phyloP scores from a whole-genome alignment of 2,888 invertebrate genomes.

The Glaucopsyche alexis region DNA sequence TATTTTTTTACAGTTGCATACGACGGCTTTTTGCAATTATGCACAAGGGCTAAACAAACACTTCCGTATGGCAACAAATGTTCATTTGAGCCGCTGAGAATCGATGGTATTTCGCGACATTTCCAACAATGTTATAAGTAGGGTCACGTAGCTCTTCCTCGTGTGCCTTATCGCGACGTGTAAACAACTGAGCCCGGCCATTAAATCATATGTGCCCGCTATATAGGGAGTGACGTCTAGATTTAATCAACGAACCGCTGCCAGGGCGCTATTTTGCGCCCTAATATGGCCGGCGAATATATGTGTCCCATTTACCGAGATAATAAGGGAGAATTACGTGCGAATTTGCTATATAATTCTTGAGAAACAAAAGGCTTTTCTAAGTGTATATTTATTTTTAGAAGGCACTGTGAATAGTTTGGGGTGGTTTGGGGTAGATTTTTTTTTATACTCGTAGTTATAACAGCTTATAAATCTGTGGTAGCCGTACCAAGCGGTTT shows the following conservation, averaged over 20 bases:
- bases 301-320: neutral
- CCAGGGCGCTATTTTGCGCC: conserved; percentile 12
- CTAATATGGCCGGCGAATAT: conserved; percentile 18
- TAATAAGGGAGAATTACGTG: conserved; percentile 15
- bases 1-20: neutral
- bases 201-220: conserved; percentile 60
- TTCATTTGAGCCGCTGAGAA: neutral
- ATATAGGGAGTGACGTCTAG: conserved; percentile 57
- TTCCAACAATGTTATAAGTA: conserved; percentile 19
- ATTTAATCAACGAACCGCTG: conserved; percentile 38
- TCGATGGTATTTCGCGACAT: conserved; percentile 8
- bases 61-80: neutral
- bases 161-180: conserved; percentile 58
- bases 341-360: neutral
- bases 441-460: neutral
- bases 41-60: neutral
- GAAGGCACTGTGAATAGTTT: too few species aligned
- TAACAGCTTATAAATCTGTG: neutral
- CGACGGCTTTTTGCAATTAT: too few species aligned
- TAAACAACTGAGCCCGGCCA: conserved; percentile 66
- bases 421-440: too few species aligned
- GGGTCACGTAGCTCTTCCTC: conserved; percentile 46
- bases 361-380: too few species aligned
- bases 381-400: too few species aligned
- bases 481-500: neutral